phyloP scores from a whole-genome alignment of 2,113 vertebrate species.

The Macrotus californicus region DNA sequence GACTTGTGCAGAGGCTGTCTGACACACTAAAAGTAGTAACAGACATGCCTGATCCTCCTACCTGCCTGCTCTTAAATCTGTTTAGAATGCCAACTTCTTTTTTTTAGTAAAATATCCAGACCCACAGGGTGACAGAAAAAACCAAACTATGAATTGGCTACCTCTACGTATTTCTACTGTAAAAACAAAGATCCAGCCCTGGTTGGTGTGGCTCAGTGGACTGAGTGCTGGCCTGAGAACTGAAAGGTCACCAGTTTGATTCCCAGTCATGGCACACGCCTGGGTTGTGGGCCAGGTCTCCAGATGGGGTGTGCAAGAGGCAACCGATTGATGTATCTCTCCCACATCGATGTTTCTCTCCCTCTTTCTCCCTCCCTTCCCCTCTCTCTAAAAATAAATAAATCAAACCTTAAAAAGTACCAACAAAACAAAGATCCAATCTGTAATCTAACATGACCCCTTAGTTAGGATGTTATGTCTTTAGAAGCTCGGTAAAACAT shows the following conservation, averaged over 20 bases:
- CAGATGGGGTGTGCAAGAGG: too few relatives aligned
- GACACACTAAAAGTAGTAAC: not conserved
- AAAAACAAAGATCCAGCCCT: not conserved
- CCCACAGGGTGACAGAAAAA: not conserved
- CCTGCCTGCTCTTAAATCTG: not conserved
- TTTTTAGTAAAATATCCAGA: not conserved
- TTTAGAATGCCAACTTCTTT: not conserved
- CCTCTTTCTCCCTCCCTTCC: too few relatives aligned
- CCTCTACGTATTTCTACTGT: not conserved
- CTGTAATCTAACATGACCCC: not conserved
- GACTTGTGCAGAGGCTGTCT: not conserved
- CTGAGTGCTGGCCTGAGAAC: too few relatives aligned
- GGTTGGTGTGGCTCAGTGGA: too few relatives aligned
- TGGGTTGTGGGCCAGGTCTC: too few relatives aligned
- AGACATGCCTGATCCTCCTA: not conserved
- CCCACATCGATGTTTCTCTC: too few relatives aligned
- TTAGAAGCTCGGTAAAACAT: not conserved
- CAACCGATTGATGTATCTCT: too few relatives aligned
- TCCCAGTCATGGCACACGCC: too few relatives aligned
- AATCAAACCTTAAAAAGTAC: too few relatives aligned
- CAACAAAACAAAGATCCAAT: not conserved
- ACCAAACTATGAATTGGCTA: not conserved
- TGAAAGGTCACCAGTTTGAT: too few relatives aligned
- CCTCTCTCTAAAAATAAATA: too few relatives aligned
- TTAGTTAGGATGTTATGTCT: not conserved